Evolutionary conservation across 2,797 vertebrate species (phyloP), one percentile per base, ranked within the genome.

Genomic region (Falco cherrug): DNA sequence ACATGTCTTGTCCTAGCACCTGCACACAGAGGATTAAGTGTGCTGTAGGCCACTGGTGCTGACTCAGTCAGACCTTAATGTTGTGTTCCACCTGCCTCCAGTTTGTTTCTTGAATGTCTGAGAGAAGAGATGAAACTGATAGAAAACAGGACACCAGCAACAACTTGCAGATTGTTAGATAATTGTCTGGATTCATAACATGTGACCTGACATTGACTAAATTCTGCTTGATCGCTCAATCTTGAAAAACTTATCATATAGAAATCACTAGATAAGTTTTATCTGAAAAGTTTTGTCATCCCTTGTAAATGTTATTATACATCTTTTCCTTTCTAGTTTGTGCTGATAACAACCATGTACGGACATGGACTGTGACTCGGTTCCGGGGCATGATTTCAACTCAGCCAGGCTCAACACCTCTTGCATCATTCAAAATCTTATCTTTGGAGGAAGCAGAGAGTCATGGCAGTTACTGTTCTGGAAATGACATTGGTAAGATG

Each of bases 301-400:
- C 28, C 22, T 82, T 84, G 29, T 90, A 65, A 95, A 75, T 69
- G 29, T 51, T 75, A 21, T 5, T 80, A 25, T 57, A 31, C 11
- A 29, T 61, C 13, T 84, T 69, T 75, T 95, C 22, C 26, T 63
- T 78, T 87, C 64, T 84, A 99, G 99, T 99, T 93, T 99, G 99
- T 86, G 99, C 99, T 5, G 99, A 99, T 97, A 99, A 99, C 96
- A 99, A 99, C 95, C 99, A 99, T 1, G 99, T 99, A 41, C 98
- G 99, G 45, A 99, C 99, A 0, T 99, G 99, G 99, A 99, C 99
- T 10, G 99, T 99, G 86, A 99, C 99, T 3, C 99, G 99, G 5
- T 99, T 99, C 97, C 97, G 99, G 95, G 99, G 99, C 69, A 99
- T 99, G 99, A 99, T 99, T 97, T 99, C 99, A n/a, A 99, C 99